Evolutionary conservation across 2,888 invertebrate genomes (phyloP), one percentile per base, ranked within the genome.

Genomic region (Netelia melanura): DNA sequence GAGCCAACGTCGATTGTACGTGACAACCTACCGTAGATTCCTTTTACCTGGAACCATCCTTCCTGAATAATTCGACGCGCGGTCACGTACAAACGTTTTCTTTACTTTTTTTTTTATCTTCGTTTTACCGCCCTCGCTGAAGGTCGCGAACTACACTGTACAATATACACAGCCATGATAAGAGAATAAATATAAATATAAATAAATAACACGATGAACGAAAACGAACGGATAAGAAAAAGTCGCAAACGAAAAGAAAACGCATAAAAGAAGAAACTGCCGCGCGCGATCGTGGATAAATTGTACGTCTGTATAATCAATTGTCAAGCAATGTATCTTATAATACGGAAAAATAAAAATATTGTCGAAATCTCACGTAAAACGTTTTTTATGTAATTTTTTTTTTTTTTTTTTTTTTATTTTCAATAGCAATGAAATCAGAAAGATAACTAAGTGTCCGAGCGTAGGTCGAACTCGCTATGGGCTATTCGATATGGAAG

Each of bases 301-400:
- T 90, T 92, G 92, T 91, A 92, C 92, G 91, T 93, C 93, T 93
- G 92, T 92, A 92, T 93, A 92, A 93, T 92, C 92, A 89, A 92
- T 92, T 92, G 92, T 93, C 92, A 91, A 92, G 91, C 91, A 93
- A 91, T 93, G 93, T 93, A 93, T 92, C 93, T 92, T 91, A 91
- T 89, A 91, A 90, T 91, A 92, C 89, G 86, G 90, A 91, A 92
- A 91, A 92, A 92, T 89, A 91, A 91, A 89, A 87, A 70, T 85
- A 87, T 85, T 85, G 86, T 87, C 85, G 76, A 84, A 87, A 83
- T 80, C 74, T 81, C 78, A 61, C 17, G 44, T n/a, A 62, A 38
- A 3, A 6, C 21, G 21, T 43, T 17, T 43, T 2, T 56, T 71
- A 21, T 21, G 1, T 21, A 1, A 21, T 82, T 56, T 23, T 64